Conservation (phyloP, 2,888 invertebrate species). For the Torymus auratus region DNA sequence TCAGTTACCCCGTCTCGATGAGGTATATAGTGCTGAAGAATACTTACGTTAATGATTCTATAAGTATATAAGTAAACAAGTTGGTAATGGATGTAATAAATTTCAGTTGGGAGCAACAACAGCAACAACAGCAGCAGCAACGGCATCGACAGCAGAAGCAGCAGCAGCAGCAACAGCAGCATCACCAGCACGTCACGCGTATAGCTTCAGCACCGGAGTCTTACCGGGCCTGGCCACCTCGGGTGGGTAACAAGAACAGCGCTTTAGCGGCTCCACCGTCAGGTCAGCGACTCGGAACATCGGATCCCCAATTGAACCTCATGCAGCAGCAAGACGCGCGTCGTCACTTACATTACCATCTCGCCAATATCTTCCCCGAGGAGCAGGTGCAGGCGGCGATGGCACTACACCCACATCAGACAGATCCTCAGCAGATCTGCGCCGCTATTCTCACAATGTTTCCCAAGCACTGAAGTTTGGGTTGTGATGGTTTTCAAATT, state of each 20-base stretch:
- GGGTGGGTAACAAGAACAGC: slow-evolving; percentile 64
- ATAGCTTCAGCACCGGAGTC: slow-evolving; percentile 87
- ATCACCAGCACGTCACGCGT: slow-evolving; percentile 82
- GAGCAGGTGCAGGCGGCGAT: slow-evolving; percentile 93
- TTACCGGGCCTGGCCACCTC: slow-evolving; percentile 78
- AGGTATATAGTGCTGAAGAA: slow-evolving; percentile 18
- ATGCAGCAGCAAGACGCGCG: slow-evolving; percentile 82
- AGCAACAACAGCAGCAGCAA: slow-evolving; percentile 77
- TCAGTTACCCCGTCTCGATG: slow-evolving; percentile 20
- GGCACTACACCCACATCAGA: slow-evolving; percentile 92
- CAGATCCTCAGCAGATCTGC: slow-evolving; percentile 92
- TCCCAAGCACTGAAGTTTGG: slow-evolving; percentile 76
- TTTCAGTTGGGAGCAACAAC: slow-evolving; percentile 70
- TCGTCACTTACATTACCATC: slow-evolving; percentile 88
- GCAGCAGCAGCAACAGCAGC: slow-evolving; percentile 74
- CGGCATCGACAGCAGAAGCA: slow-evolving; percentile 76
- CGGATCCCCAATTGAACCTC: slow-evolving; percentile 83
- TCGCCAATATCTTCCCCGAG: slow-evolving; percentile 94
- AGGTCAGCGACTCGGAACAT: slow-evolving; percentile 76
- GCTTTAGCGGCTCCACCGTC: slow-evolving; percentile 58
- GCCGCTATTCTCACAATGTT: slow-evolving; percentile 89
- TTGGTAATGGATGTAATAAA: background rate
- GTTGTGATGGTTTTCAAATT: too few relatives aligned
- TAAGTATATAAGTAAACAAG: too few relatives aligned
- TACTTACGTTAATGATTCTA: too few relatives aligned